phyloP scores from a whole-genome alignment of 2,113 vertebrate species.

The Galemys pyrenaicus region DNA sequence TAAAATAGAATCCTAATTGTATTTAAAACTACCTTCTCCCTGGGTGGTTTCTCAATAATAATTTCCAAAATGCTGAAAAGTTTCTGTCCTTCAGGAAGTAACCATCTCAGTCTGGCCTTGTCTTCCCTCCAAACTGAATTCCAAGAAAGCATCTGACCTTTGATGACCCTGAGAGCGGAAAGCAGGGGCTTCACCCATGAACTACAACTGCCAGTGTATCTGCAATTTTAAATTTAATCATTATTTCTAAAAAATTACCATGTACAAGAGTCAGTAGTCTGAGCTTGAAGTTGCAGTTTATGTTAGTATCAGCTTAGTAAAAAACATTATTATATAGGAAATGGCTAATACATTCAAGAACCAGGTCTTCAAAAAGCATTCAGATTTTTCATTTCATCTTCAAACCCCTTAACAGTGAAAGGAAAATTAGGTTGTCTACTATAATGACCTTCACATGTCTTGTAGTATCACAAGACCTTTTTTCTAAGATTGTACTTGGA shows the following conservation, averaged over 20 bases:
- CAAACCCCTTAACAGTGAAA: not conserved
- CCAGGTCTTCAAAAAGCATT: not conserved
- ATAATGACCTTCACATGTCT: not conserved
- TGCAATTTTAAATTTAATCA: not conserved
- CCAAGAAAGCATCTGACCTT: not conserved
- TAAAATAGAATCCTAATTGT: conserved; percentile 69
- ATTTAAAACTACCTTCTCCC: conserved; percentile 65
- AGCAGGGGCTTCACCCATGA: not conserved
- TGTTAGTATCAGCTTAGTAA: not conserved
- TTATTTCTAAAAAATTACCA: not conserved
- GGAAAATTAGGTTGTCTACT: not conserved
- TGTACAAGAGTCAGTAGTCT: not conserved
- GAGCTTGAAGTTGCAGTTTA: not conserved
- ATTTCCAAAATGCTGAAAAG: conserved; percentile 36
- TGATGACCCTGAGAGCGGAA: not conserved
- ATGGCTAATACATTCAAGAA: not conserved
- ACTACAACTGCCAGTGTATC: not conserved
- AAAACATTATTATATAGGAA: not conserved
- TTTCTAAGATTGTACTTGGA: not conserved
- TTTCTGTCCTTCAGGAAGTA: conserved; percentile 61
- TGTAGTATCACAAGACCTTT: not conserved
- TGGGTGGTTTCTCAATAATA: conserved; percentile 50
- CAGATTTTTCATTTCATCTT: not conserved
- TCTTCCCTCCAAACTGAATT: not conserved
- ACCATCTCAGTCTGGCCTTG: not conserved